Evolutionary conservation across 2,113 vertebrate species (phyloP).

Genomic region (Platycercus adscitus): DNA sequence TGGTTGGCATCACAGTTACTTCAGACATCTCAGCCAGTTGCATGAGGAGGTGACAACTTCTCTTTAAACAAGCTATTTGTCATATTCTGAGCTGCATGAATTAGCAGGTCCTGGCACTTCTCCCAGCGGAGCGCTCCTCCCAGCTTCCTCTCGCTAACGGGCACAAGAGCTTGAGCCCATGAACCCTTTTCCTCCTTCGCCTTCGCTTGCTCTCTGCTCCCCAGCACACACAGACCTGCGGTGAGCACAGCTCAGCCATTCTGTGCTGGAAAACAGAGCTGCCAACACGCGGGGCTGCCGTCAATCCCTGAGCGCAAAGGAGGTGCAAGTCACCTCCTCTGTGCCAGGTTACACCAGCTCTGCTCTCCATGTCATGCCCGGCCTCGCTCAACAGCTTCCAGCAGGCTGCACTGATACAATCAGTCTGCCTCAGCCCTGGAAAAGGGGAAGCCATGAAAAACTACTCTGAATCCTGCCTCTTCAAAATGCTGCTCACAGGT

Average conservation of each 20-base stretch:
- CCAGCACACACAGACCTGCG: accelerated
- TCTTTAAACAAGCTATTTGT: background rate
- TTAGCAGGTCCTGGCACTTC: background rate
- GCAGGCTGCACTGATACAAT: conserved; percentile 34
- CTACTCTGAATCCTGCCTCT: background rate
- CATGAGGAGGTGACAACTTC: background rate
- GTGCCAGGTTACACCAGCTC: conserved; percentile 62
- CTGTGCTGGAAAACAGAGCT: background rate
- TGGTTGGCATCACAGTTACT: background rate
- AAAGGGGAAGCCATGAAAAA: background rate
- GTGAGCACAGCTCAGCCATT: background rate
- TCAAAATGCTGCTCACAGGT: background rate
- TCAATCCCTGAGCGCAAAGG: background rate
- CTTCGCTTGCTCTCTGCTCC: background rate
- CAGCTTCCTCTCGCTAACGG: background rate
- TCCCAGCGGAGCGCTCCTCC: background rate
- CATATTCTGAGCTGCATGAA: background rate
- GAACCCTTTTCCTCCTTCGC: background rate
- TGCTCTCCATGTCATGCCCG: background rate
- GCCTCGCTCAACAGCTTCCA: conserved; percentile 43
- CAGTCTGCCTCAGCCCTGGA: background rate
- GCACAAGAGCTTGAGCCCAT: background rate
- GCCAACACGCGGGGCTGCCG: background rate
- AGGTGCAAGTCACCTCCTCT: conserved; percentile 31
- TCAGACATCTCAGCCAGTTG: background rate